A percentile compares a stretch with the other conserved stretches of the same genome.
Evolutionary conservation across 2,888 invertebrate genomes (phyloP).

Genomic region (Heliconius erato): DNA sequence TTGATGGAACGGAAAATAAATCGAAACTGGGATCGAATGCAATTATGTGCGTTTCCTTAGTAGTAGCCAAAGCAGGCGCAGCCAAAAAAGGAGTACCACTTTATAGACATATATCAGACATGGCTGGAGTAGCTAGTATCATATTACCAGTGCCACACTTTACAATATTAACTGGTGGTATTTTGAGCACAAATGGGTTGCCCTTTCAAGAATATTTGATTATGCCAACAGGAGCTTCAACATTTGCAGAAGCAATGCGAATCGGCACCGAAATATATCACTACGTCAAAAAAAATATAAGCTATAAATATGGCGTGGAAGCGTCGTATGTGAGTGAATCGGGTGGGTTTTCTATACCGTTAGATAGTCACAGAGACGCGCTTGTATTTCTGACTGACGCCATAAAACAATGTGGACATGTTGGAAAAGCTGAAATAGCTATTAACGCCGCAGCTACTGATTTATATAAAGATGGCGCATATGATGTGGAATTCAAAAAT

Average conservation of each 20-base stretch:
- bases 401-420: constrained; percentile 97
- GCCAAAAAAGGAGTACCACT: constrained; percentile 95
- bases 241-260: constrained; percentile 98
- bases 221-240: constrained; percentile 95
- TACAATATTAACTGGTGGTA: constrained; percentile 98
- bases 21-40: constrained; percentile 98
- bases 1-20: constrained; percentile 99
- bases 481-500: constrained; percentile 99
- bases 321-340: constrained; percentile 97
- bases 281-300: constrained; percentile 95
- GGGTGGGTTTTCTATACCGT: constrained; percentile 99
- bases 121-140: constrained; percentile 95
- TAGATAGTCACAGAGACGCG: constrained; percentile 97
- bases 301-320: constrained; percentile 95
- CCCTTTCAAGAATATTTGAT: constrained; percentile 98
- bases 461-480: constrained; percentile 93
- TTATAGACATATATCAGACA: constrained; percentile 97
- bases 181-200: constrained; percentile 97
- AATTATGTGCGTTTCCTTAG: constrained; percentile 97
- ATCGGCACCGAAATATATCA: constrained; percentile 98
- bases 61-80: constrained; percentile 98
- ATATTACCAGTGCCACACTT: constrained; percentile 98
- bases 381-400: constrained; percentile 93
- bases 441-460: constrained; percentile 99
- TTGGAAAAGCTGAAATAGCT: constrained; percentile 95